Conservation (phyloP, 1,140 invertebrate species). For the Schmidtea mediterranea region DNA sequence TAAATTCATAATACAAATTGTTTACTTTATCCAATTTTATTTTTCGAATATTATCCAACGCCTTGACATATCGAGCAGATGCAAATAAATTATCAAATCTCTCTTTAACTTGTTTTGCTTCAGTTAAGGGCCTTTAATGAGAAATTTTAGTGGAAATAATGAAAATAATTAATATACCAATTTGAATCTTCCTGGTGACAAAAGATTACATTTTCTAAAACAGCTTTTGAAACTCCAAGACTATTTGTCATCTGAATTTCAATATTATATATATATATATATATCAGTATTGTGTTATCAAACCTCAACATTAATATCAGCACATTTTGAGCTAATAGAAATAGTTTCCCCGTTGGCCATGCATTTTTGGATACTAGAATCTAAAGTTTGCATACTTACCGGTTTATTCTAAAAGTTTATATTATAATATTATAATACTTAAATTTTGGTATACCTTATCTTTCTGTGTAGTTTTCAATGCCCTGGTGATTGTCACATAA, state of each 20-base stretch:
- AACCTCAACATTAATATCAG: constrained; percentile 30
- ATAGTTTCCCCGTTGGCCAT: constrained; percentile 22
- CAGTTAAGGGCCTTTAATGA: constrained; percentile 49
- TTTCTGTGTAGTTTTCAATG: constrained; percentile 35
- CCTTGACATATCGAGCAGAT: constrained; percentile 63
- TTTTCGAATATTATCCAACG: constrained; percentile 49
- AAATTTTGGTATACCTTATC: constrained; percentile 12
- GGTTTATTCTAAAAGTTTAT: neutral
- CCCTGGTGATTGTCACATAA: constrained; percentile 33
- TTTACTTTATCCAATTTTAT: constrained; percentile 35
- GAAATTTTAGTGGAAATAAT: constrained; percentile 2
- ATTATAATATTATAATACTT: neutral
- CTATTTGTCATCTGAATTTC: constrained; percentile 20
- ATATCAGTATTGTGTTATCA: neutral
- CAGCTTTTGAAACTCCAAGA: constrained; percentile 66
- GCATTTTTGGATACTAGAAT: constrained; percentile 34
- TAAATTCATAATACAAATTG: constrained; percentile 4
- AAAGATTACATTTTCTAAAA: constrained; percentile 83
- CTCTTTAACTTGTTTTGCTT: constrained; percentile 68
- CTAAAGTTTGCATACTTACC: constrained; percentile 30
- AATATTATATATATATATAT: no score
- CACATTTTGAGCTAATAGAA: constrained; percentile 36
- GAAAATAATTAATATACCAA: constrained; percentile 33
- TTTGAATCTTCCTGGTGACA: constrained; percentile 91
- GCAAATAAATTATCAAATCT: constrained; percentile 96